Evolutionary conservation across 2,797 vertebrate species (phyloP).

Genomic region (Parauchenoglanis ngamensis): DNA sequence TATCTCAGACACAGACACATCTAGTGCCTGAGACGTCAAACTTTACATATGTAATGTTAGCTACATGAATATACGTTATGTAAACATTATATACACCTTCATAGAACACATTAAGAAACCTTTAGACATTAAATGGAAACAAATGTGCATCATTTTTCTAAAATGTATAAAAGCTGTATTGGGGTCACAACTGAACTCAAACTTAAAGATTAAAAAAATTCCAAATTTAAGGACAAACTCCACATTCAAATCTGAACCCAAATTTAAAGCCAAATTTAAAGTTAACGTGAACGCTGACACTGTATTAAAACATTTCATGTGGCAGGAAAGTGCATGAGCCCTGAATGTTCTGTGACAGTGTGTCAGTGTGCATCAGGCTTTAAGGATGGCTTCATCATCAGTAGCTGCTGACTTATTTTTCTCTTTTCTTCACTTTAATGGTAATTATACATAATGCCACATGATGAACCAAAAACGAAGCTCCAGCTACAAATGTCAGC

Average conservation of each 20-base stretch:
- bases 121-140: background rate
- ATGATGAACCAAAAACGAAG: constrained; percentile 20
- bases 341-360: background rate
- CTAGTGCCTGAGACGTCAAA: background rate
- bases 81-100: no score
- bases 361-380: background rate
- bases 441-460: constrained; percentile 21
- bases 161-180: background rate
- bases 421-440: background rate
- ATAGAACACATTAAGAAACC: background rate
- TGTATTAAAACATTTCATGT: background rate
- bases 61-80: background rate
- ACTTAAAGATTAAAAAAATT: background rate
- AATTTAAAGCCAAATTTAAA: background rate
- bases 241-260: background rate
- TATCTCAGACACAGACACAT: background rate
- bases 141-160: background rate
- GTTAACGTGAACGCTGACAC: background rate
- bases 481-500: constrained; percentile 8
- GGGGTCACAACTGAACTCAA: background rate
- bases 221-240: background rate
- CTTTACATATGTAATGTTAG: no score
- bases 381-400: background rate
- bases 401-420: background rate
- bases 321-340: background rate